Percentiles rank a stretch among this genome's conserved stretches.
These are phyloP conservation scores for Aproaerema taeniolella DNA, from an alignment of 2,888 invertebrate genomes.

Conservation along the genomic window DNA sequence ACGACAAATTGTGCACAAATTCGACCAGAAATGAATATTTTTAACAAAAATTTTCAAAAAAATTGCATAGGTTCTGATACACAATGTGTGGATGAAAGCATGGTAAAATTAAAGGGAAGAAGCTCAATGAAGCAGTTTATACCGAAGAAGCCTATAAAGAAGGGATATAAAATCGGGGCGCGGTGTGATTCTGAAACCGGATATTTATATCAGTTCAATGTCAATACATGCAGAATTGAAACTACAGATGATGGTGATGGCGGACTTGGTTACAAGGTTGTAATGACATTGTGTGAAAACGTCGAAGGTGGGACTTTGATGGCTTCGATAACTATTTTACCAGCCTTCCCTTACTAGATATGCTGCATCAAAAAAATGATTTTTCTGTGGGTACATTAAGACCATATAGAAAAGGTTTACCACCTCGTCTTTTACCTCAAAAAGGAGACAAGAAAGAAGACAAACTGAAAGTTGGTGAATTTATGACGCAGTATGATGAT, in stretches of 20 bases:
- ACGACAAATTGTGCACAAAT: conserved; percentile 20
- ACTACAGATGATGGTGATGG: no score
- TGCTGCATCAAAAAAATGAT: conserved; percentile 20
- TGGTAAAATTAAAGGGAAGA: conserved; percentile 23
- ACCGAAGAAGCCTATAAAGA: conserved; percentile 22
- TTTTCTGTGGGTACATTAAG: conserved; percentile 17
- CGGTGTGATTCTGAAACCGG: conserved; percentile 23
- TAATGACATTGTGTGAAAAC: conserved; percentile 17
- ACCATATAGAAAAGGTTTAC: conserved; percentile 19
- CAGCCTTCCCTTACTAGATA: conserved; percentile 19
- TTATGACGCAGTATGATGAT: no score
- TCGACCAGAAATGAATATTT: conserved; percentile 13
- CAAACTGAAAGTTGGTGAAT: no score
- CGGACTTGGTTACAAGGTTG: conserved; percentile 26
- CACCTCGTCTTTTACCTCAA: no score
- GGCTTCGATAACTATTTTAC: conserved; percentile 25
- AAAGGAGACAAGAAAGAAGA: conserved; percentile 1
- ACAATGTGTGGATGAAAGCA: conserved; percentile 18
- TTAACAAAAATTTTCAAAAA: conserved; percentile 11
- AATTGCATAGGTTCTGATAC: conserved; percentile 12
- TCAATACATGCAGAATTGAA: conserved; percentile 27
- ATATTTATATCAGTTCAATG: conserved; percentile 26
- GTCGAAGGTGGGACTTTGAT: conserved; percentile 20
- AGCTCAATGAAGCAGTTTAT: conserved; percentile 22
- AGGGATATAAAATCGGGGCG: conserved; percentile 22